A percentile compares a stretch with the other conserved stretches of the same genome.
phyloP scores from a whole-genome alignment of 2,113 vertebrate species.

The Chaetura pelagica region DNA sequence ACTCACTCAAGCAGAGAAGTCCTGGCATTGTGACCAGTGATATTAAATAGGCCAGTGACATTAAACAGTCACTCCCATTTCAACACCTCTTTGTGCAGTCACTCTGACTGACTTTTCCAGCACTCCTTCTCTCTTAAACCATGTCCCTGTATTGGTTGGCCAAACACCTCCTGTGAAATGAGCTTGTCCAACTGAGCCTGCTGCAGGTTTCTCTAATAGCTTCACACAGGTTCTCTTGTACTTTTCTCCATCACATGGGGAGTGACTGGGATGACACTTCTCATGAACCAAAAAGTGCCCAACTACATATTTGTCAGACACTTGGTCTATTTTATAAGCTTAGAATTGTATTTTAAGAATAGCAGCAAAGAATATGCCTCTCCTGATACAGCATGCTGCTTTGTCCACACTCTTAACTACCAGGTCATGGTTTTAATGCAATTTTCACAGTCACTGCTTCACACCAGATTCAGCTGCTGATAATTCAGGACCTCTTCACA shows the following conservation, averaged over 20 bases:
- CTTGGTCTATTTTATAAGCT: background rate
- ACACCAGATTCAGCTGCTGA: background rate
- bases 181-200: background rate
- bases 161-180: background rate
- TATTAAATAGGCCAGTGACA: background rate
- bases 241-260: background rate
- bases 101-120: background rate
- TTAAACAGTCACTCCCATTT: background rate
- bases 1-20: rapidly evolving
- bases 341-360: background rate
- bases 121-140: background rate
- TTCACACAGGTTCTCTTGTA: background rate
- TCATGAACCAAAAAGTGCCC: background rate
- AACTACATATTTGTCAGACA: background rate
- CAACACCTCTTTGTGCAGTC: background rate
- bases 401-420: background rate
- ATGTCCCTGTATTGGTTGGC: background rate
- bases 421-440: background rate
- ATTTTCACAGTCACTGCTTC: background rate
- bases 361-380: background rate
- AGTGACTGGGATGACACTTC: background rate
- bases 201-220: background rate
- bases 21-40: background rate
- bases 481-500: background rate
- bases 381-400: background rate